phyloP scores from a whole-genome alignment of 1,140 invertebrate species.

The Formica selysi region DNA sequence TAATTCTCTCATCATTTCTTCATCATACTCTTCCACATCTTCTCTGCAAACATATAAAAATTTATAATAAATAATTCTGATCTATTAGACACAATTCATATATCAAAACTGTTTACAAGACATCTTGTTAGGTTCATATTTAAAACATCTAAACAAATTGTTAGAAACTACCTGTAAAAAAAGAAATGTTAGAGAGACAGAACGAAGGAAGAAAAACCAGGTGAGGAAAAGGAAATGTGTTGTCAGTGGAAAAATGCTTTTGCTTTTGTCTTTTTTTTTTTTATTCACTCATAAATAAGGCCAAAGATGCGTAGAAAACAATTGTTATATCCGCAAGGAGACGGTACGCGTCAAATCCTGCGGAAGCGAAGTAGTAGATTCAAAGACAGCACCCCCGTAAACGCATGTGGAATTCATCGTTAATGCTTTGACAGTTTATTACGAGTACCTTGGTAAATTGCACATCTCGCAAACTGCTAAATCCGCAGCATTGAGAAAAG shows the following conservation, averaged over 20 bases:
- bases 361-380: conserved; percentile 72
- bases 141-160: not conserved
- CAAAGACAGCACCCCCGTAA: conserved; percentile 65
- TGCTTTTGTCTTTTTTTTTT: conserved; percentile 50
- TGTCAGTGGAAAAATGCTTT: conserved; percentile 55
- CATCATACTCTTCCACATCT: conserved; percentile 56
- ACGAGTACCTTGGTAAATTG: conserved; percentile 91
- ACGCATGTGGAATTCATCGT: conserved; percentile 62
- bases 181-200: not conserved
- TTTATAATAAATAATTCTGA: conserved; percentile 53
- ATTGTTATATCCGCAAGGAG: conserved; percentile 71
- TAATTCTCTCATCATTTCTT: conserved; percentile 55
- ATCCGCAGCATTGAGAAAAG: conserved; percentile 94
- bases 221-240: not conserved
- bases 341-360: conserved; percentile 69
- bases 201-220: not conserved
- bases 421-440: conserved; percentile 68
- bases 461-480: conserved; percentile 96
- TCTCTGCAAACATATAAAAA: conserved; percentile 59
- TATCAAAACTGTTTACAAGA: conserved; percentile 17
- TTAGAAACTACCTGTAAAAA: conserved; percentile 25
- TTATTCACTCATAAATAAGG: conserved; percentile 80
- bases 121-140: not conserved
- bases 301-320: conserved; percentile 77
- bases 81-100: not conserved